phyloP scores from a whole-genome alignment of 1,140 invertebrate species.

The Camponotus vicinus region DNA sequence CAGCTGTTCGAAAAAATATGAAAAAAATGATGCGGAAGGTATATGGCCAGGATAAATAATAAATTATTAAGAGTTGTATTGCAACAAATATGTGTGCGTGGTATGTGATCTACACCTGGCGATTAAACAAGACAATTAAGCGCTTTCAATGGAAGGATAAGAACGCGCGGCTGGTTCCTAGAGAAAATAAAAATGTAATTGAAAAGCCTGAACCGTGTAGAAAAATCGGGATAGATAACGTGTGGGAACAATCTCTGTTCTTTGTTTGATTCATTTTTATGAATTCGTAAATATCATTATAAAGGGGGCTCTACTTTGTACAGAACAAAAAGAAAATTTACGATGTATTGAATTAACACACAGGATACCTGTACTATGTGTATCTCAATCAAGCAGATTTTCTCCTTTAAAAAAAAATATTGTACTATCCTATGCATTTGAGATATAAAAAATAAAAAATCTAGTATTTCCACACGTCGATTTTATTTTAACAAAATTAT shows the following conservation, averaged over 20 bases:
- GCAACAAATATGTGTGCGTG: neutral
- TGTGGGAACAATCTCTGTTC: slow-evolving; percentile 1
- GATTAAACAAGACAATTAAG: slow-evolving; percentile 56
- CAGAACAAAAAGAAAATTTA: neutral
- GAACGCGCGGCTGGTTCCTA: slow-evolving; percentile 11
- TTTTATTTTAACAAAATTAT: neutral
- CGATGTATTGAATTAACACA: neutral
- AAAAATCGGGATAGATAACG: slow-evolving; percentile 28
- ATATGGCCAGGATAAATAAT: neutral
- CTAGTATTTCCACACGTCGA: neutral
- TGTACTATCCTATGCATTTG: neutral
- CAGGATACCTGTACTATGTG: too few relatives aligned
- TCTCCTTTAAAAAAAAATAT: neutral
- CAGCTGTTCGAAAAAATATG: slow-evolving; percentile 1
- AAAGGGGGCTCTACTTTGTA: neutral
- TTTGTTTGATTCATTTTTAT: neutral
- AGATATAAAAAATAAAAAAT: neutral
- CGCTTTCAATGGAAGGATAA: neutral
- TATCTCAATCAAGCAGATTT: neutral
- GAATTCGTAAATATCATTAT: slow-evolving; percentile 7
- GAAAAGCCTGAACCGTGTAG: slow-evolving; percentile 20
- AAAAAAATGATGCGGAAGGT: neutral
- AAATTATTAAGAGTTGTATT: slow-evolving; percentile 39
- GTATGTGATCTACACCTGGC: slow-evolving; percentile 8
- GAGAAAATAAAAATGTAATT: slow-evolving; percentile 56